Base-by-base conservation (phyloP, 2,888 invertebrate species). In the Xylota segnis region DNA sequence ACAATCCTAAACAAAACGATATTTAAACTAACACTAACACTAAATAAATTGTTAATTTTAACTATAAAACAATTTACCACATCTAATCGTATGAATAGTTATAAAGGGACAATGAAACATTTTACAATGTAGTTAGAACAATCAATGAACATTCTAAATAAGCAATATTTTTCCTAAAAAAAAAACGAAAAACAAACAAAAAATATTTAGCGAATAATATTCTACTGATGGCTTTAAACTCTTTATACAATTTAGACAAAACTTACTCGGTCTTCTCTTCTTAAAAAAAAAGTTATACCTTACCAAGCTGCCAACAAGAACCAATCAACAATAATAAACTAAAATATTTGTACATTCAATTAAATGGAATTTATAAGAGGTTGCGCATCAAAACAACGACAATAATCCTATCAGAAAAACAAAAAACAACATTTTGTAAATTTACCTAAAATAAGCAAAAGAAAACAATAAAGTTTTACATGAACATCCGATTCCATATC, bases 71-170 rank as follows among this genome's bases (percentile, higher is more conserved):
- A 23, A 50, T 23, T 59, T 29, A 29, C 7, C 23, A 18, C 3
- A 45, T 6, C 14, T 66, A 65, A 16, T 23, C 23, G n/a, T 12
- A 37, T 10, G 65, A n/a, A n/a, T 59, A 66, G 14, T 66, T 47
- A 66, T 71, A 58, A 50, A 65, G 56, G 50, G 45, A 66, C 27
- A 45, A 56, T 45, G 14, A 72, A 65, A 84, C 43, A 70, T 56
- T 79, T 75, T 58, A 84, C 63, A 86, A 86, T 72, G 72, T 86
- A 86, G 81, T 82, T 82, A 82, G 82, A 86, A 86, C 86, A 86
- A 86, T 86, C 82, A 86, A 76, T 59, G 9, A 61, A 86, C 34
- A 86, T 82, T 86, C 82, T 82, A 86, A 84, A 68, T 58, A 82
- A 86, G 86, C 86, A 86, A 86, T 86, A 86, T 82, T 86, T 86